Percentiles rank a stretch among this genome's conserved stretches.
Evolutionary conservation across 1,140 invertebrate genomes (phyloP).

Genomic region (Drosophila miranda): DNA sequence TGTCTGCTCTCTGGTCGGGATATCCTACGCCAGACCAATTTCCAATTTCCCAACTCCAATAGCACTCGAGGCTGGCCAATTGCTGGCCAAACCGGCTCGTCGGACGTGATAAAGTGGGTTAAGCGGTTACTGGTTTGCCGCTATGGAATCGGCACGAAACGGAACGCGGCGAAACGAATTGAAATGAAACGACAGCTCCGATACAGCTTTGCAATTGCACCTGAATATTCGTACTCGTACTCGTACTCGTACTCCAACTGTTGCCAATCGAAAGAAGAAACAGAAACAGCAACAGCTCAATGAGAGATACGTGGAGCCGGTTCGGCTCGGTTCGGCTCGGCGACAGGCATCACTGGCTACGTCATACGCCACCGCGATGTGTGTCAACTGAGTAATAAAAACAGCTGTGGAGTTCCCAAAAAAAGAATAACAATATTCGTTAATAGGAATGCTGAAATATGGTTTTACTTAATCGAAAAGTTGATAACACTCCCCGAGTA

Average conservation of each 20-base stretch:
- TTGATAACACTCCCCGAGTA: constrained; percentile 1
- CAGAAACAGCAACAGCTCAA: constrained; percentile 16
- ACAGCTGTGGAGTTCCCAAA: constrained; percentile 1
- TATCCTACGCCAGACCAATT: constrained; percentile 54
- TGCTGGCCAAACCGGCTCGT: constrained; percentile 59
- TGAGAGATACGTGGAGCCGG: constrained; percentile 19
- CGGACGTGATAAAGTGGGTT: constrained; percentile 58
- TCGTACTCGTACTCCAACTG: constrained; percentile 16
- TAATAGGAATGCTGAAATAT: background rate
- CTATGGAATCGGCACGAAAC: constrained; percentile 53
- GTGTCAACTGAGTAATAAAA: constrained; percentile 38
- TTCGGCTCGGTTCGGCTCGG: background rate
- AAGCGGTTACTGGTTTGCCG: constrained; percentile 61
- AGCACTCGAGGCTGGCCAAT: too few species aligned
- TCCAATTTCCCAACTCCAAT: constrained; percentile 30
- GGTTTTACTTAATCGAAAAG: constrained; percentile 13
- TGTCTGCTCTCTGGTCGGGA: constrained; percentile 30
- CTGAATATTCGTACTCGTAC: constrained; percentile 12
- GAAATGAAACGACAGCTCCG: constrained; percentile 46
- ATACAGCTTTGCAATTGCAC: constrained; percentile 59
- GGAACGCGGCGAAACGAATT: constrained; percentile 30
- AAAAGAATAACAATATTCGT: background rate
- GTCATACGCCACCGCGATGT: constrained; percentile 11
- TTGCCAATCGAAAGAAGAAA: constrained; percentile 57
- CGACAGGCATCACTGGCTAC: constrained; percentile 38